Percentiles rank a stretch among this genome's conserved stretches.
phyloP scores from a whole-genome alignment of 92 coral and sea anemone genomes.

The Palythoa caribaeorum region DNA sequence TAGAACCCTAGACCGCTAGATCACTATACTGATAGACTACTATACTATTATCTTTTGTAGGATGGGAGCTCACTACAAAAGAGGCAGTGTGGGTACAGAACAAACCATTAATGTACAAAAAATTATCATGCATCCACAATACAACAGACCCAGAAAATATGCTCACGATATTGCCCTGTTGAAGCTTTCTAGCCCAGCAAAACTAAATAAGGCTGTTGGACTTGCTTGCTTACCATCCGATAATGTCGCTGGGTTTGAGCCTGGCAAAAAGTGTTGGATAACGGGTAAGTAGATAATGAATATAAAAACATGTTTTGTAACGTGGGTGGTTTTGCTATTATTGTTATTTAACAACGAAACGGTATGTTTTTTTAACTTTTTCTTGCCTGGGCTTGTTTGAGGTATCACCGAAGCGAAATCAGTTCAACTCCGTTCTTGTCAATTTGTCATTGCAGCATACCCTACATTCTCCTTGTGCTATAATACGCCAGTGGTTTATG shows the following conservation, averaged over 20 bases:
- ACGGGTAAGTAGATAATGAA: not conserved
- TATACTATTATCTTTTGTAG: not conserved
- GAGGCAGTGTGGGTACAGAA: not conserved
- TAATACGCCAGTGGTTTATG: too few relatives aligned
- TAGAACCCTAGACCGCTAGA: too few relatives aligned
- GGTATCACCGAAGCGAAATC: too few relatives aligned
- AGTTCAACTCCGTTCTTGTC: too few relatives aligned
- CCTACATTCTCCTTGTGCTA: too few relatives aligned
- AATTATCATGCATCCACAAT: not conserved
- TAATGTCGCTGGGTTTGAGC: not conserved
- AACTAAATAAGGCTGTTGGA: not conserved
- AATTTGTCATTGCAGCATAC: too few relatives aligned
- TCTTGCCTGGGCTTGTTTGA: too few relatives aligned
- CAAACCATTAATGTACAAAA: not conserved
- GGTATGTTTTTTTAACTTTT: too few relatives aligned
- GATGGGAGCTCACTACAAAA: constrained; percentile 24
- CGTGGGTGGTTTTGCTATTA: too few relatives aligned
- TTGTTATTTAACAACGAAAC: too few relatives aligned
- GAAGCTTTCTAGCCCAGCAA: not conserved
- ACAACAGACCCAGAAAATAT: not conserved
- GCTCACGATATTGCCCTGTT: constrained; percentile 11
- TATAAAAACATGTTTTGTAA: too few relatives aligned
- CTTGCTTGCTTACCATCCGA: not conserved
- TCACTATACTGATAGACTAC: too few relatives aligned
- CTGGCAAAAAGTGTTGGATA: not conserved